Evolutionary conservation across 2,113 vertebrate species (phyloP), one percentile per base, ranked within the genome.

Genomic region (Ornithorhynchus anatinus): DNA sequence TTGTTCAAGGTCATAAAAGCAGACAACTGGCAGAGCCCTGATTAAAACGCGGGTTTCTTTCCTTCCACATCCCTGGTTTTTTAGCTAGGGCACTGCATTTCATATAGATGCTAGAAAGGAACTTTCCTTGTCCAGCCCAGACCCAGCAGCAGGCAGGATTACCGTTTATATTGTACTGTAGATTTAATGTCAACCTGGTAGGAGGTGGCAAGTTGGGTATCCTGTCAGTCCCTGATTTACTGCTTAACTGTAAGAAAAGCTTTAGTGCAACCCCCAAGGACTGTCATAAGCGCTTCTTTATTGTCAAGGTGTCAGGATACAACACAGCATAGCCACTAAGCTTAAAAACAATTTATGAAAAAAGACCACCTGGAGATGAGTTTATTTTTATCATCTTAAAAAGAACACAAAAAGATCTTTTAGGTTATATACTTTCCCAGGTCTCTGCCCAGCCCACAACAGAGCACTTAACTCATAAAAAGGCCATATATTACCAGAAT

Each of bases 281-380:
- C 22, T 58, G 33, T 76, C 64, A 72, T 63, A 81, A 82, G 51
- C 80, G 78, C 76, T 78, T 86, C 79, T 88, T 89, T 90, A 79
- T 90, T 89, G 87, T 90, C 62, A 83, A 57, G 67, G 61, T 90
- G 79, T 88, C 72, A 86, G 56, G 86, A 80, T 44, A 73, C 45
- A 79, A 62, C 25, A 74, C 70, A 51, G 71, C 69, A 45, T 82
- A 90, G 77, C 57, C 80, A 78, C 69, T 80, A 82, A 90, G 67
- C 73, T 87, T 89, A 82, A 75, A 87, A 87, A 57, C 76, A 86
- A 92, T 91, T 89, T 88, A 87, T 85, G 69, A 78, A 79, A 79
- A 88, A 88, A 79, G 63, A 44, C 64, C 66, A 89, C 83, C 67
- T 86, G 58, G 77, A 89, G 78, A 80, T 85, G 80, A 73, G 33